Base-by-base conservation (phyloP, 2,113 vertebrate genomes). In the Ctenodactylus gundi region DNA sequence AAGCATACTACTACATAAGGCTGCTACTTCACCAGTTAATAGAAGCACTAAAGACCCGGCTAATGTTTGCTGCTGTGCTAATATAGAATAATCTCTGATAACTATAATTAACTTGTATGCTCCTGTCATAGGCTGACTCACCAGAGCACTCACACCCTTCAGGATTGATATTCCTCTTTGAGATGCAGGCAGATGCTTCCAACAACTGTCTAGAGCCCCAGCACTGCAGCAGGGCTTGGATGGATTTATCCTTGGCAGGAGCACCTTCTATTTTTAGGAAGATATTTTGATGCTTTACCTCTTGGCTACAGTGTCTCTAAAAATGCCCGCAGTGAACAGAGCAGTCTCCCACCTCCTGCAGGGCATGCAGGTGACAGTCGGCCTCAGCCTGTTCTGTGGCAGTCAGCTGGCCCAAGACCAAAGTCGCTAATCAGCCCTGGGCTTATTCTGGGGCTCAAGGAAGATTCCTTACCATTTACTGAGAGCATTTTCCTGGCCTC, bases 91-190 rank as follows among this genome's bases (percentile, higher is more conserved):
- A 93, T 92, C 94, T 86, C 76, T 82, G 85, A 96, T 90, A 96
- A 92, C 95, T 95, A 73, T 95, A 96, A 97, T 96, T 92, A 96
- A 88, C 94, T 96, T 58, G 76, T 92, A 70, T 64, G 77, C 21
- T 93, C 80, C 85, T 70, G 87, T 92, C 92, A 58, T 18, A 81
- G 89, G 89, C 82, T 93, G 95, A 90, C 87, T 94, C 92, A 84
- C 90, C 70, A 87, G 85, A 88, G 89, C 55, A 57, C 84, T 90
- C 65, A 72, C 85, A 89, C 65, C 62, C 90, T 68, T 62, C n/a
- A 70, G 84, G 90, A 97, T 44, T 90, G 88, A 84, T 96, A 60
- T 53, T 85, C 51, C 83, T 93, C 81, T 94, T 67, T 55, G 58
- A 93, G 80, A 67, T 39, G n/a, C 23, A 87, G 93, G 57, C 94